A percentile compares a stretch with the other conserved stretches of the same genome.
Evolutionary conservation across 2,888 invertebrate genomes (phyloP).

Genomic region (Apamea monoglypha): DNA sequence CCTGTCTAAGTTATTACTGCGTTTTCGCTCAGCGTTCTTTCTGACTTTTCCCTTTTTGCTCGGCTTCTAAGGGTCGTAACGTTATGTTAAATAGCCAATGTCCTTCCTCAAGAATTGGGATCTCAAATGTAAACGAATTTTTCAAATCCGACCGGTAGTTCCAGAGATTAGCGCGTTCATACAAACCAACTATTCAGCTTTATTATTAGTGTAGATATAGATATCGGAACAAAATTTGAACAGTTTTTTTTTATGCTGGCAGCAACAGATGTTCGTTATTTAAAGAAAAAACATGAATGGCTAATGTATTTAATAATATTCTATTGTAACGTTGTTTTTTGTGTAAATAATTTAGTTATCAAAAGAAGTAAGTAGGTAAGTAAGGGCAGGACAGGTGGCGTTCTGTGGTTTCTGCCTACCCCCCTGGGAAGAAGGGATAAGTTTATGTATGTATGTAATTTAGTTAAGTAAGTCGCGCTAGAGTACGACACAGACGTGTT

Average conservation of each 20-base stretch:
- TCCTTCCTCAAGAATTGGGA: too few species aligned
- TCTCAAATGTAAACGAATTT: too few species aligned
- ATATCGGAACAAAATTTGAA: neutral
- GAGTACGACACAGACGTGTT: neutral
- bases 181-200: neutral
- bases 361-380: neutral
- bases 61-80: too few species aligned
- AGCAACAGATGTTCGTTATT: constrained; percentile 48
- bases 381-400: neutral
- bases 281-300: constrained; percentile 26
- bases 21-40: too few species aligned
- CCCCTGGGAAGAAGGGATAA: neutral
- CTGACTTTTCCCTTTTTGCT: too few species aligned
- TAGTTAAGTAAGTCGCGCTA: neutral
- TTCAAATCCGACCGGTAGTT: neutral
- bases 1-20: neutral
- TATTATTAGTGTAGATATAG: neutral
- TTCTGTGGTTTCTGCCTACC: neutral
- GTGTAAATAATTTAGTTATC: neutral
- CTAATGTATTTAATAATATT: constrained; percentile 1
- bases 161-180: neutral
- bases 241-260: neutral
- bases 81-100: too few species aligned
- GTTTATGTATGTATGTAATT: neutral
- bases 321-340: neutral